Base-by-base conservation (phyloP, 2,113 vertebrate species). In the Accipiter virgatus region DNA sequence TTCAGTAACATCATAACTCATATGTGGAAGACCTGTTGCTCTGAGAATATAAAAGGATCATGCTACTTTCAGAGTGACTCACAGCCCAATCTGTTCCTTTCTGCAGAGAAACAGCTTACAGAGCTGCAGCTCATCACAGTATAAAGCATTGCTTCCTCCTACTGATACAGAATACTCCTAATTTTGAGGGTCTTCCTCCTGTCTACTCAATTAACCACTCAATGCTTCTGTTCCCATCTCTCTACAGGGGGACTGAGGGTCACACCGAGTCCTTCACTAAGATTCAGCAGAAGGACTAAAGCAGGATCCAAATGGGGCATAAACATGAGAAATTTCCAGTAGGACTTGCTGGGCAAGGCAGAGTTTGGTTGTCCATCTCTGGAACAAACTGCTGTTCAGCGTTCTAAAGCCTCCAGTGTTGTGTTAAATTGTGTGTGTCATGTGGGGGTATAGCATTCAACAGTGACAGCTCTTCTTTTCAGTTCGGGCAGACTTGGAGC, bases 31-130 rank as follows among this genome's bases (percentile, higher is more conserved):
- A 87, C 84, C 81, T 94, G 91, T 94, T 94, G 89, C 89, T 93
- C 81, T 72, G 58, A 79, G 48, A 80, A 87, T 90, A 90, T 82
- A 93, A 70, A 96, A 93, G 36, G 48, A 85, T 85, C 61, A 18
- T 48, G 62, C 34, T 93, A 40, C 48, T 94, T 93, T 87, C 70
- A 86, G 67, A 71, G 25, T 96, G 91, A 96, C 66, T 94, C 96
- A 93, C 9, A 38, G 74, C 84, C 78, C 90, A 96, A 93, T 94
- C 87, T 96, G 84, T 96, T 96, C 74, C 31, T 72, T 85, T 90
- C 48, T 93, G 70, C 53, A 82, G 66, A 75, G 90, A 88, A 91
- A 74, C 62, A 93, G 17, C 56, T 94, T 80, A 87, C 47, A 91
- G 66, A 91, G 34, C 62, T 91, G 68, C 91, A 78, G 23, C 77